Base-by-base conservation (phyloP, 2,113 vertebrate species). In the Rattus rattus region DNA sequence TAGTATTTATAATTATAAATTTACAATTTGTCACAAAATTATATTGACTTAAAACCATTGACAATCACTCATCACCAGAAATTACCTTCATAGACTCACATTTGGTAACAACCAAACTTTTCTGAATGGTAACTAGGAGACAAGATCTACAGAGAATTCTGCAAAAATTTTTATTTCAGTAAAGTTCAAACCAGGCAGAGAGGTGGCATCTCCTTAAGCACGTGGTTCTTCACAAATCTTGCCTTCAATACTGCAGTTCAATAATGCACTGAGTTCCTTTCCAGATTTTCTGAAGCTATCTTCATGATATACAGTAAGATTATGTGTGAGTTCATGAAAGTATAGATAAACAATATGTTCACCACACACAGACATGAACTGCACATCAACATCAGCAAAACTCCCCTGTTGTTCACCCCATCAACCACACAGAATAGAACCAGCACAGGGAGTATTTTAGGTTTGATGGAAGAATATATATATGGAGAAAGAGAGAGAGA, bases 141-240 rank as follows among this genome's bases (percentile, higher is more conserved):
- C 1, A 70, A 61, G 22, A 63, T 5, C 4, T 73, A 52, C 2
- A 54, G 3, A 65, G 16, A 86, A 70, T 80, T 85, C 73, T 12
- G 85, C 6, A 72, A 69, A 69, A 22, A 72, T 30, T 2, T 69
- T 63, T 43, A 3, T 83, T 43, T 84, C 1, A 17, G 61, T 30
- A 28, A 54, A 43, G 3, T 2, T 1, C 17, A 39, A 22, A 65
- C 36, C 20, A 43, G 84, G 47, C 5, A 93, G n/a, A 65, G 14
- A 39, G 1, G 11, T 85, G 5, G 0, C 0, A 4, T 24, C 65
- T 87, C 12, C 22, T 72, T 49, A 24, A 80, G 13, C 8, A 2
- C 0, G 7, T 73, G 47, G 5, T 17, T 39, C 12, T 26, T 2
- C 10, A 26, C 1, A 28, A 0, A 11, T 76, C 22, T 17, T 52